Base-by-base conservation (phyloP, 1,140 invertebrate species). In the Phthorimaea operculella region DNA sequence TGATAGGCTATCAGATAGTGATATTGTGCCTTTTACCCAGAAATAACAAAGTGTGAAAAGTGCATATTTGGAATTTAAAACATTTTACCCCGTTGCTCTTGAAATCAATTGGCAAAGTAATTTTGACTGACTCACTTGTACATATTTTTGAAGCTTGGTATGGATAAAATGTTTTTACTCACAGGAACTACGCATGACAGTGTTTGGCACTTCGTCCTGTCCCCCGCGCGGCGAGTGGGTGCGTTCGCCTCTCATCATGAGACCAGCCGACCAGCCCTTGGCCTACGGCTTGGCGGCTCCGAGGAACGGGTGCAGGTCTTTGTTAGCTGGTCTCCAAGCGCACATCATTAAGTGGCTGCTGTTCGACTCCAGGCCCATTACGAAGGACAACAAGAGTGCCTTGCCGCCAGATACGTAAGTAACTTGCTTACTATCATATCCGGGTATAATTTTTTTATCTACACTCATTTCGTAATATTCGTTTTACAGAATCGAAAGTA, bases 301-400 rank as follows among this genome's bases (percentile, higher is more conserved):
- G 0, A 83, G 89, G 53, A 91, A 91, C 59, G 88, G 89, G 0
- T 89, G 90, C 1, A 83, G 90, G 59, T 90, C 90, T 0, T 72
- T 93, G 12, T 76, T 92, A 8, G 87, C 91, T 0, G 90, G 87
- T 8, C 83, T 93, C 0, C 91, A 92, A 64, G 91, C 90, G 4
- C 80, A 86, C 45, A 86, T 89, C 52, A 87, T 93, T 70, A 92
- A 92, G 65, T 88, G 90, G 69, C 82, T 92, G 48, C 77, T 93
- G n/a, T 92, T 93, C 65, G 89, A 88, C 28, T 84, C 80, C 16
- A 83, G 85, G 55, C 85, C 81, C 17, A 73, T 71, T 55, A 77
- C 83, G 0, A 82, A 87, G 61, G 87, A 89, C 49, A 77, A 79
- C 33, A 81, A 83, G 47, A 78, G 73, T 36, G 67, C 63, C 50